Evolutionary conservation across 2,113 vertebrate species (phyloP).

Genomic region (Pachyramphus minor): DNA sequence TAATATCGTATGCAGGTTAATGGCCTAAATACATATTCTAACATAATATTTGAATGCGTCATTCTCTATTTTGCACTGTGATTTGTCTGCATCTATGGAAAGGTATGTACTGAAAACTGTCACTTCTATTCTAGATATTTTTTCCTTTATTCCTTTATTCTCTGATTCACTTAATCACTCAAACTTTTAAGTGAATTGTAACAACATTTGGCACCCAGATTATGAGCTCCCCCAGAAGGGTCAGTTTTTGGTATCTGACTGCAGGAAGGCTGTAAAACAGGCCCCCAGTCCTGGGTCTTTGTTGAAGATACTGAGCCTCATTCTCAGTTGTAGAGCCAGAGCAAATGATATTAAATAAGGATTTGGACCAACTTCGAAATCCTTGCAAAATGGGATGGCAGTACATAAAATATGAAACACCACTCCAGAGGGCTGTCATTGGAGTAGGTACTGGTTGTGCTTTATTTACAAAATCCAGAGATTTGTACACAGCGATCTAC

Average conservation of each 20-base stretch:
- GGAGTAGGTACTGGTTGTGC: constrained; percentile 45
- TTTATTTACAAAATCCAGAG: constrained; percentile 73
- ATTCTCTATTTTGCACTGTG: neutral
- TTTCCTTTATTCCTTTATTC: rapidly evolving
- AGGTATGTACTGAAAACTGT: neutral
- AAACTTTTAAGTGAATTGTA: neutral
- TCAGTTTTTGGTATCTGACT: neutral
- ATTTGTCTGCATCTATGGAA: neutral
- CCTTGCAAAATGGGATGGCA: neutral
- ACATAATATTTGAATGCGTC: neutral
- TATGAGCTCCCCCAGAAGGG: neutral
- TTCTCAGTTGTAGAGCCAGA: neutral
- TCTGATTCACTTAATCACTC: neutral
- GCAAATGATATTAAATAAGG: neutral
- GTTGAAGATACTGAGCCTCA: neutral
- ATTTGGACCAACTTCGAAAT: neutral
- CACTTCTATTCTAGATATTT: neutral
- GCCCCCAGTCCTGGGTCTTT: neutral
- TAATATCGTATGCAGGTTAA: neutral
- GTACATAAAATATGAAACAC: neutral
- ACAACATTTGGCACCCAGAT: neutral
- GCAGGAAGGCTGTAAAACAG: neutral
- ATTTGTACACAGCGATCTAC: constrained; percentile 61
- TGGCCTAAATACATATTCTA: neutral
- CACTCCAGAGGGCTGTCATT: neutral